Evolutionary conservation across 2,888 invertebrate genomes (phyloP), one percentile per base, ranked within the genome.

Genomic region (Leuctra nigra): DNA sequence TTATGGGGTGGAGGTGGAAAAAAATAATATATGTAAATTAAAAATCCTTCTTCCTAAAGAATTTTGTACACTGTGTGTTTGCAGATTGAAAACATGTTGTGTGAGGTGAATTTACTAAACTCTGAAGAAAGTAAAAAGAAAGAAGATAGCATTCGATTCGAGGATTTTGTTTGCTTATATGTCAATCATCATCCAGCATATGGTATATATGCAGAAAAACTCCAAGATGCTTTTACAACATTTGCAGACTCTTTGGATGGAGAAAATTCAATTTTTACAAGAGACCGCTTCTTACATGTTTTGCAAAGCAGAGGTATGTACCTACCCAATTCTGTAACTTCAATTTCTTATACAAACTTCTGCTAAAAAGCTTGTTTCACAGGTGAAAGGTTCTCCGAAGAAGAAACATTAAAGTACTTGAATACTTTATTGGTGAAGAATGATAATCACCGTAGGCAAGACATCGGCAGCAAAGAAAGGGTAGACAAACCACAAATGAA

Each of bases 151-250:
- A 76, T 87, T 22, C 78, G 79, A 55, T 84, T 88, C 63, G 79
- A 79, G 20, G 82, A 83, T 60, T 81, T 83, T 61, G 78, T 85
- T 1, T 80, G 77, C 65, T 68, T 84, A 14, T 85, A 81, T 64
- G 66, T 84, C 47, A 86, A 85, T 68, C 83, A 85, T 66, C 76
- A 81, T 61, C 83, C 84, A 0, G 78, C 76, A 1, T 75, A 78
- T 63, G 80, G 81, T 0, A 75, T 80, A 60, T 73, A 70, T 16
- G 67, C 70, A 57, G 67, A 67, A 24, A 69, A 72, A 33, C 63
- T 83, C n/a, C 69, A 71, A 55, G 66, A 70, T 39, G 75, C 78
- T 0, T 83, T 82, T 63, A 67, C 67, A 25, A 66, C 66, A 25
- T 76, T 79, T 62, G 72, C 74, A n/a, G 47, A 61, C 2, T 50